Evolutionary conservation across 2,113 vertebrate species (phyloP).

Genomic region (Scalopus aquaticus): DNA sequence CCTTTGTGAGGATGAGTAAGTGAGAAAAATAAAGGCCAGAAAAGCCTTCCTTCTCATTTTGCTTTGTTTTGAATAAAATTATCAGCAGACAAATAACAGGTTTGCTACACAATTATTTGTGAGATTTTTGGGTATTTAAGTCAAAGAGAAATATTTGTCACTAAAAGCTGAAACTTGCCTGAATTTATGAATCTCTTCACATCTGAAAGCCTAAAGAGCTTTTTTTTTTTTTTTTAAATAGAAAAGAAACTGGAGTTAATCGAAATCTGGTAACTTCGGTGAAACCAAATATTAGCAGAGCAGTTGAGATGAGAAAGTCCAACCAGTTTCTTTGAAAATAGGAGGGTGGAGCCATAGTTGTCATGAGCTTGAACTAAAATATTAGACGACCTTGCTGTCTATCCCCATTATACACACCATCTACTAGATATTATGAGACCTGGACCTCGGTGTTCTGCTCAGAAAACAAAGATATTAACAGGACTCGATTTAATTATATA

Average conservation of each 20-base stretch:
- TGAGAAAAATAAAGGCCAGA: background rate
- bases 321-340: background rate
- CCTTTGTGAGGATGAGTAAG: slow-evolving; percentile 50
- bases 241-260: background rate
- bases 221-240: background rate
- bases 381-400: background rate
- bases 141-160: background rate
- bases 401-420: background rate
- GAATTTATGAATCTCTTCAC: background rate
- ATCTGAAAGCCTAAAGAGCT: background rate
- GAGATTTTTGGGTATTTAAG: background rate
- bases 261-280: background rate
- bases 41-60: background rate
- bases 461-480: background rate
- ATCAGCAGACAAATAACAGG: slow-evolving; percentile 20
- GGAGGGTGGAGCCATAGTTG: background rate
- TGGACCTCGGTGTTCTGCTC: background rate
- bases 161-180: background rate
- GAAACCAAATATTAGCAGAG: background rate
- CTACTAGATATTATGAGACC: background rate
- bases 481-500: background rate
- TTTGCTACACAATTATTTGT: background rate
- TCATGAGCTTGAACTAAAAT: background rate
- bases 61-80: background rate
- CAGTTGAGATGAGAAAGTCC: background rate